Evolutionary conservation across 2,888 invertebrate genomes (phyloP).

Genomic region (Neoscelio sp.): DNA sequence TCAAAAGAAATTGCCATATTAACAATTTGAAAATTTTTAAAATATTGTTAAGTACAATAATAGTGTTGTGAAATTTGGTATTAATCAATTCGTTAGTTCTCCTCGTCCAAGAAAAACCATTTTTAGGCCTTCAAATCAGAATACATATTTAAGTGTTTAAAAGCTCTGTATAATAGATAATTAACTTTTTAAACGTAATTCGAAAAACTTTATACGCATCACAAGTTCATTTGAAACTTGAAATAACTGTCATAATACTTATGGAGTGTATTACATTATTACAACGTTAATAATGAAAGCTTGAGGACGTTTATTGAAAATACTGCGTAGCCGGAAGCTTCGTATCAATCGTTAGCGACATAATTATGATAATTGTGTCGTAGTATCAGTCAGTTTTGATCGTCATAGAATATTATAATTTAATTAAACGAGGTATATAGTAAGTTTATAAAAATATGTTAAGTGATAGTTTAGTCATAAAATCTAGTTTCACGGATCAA

Average conservation of each 20-base stretch:
- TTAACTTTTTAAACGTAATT: constrained; percentile 35
- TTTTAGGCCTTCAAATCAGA: too few species aligned
- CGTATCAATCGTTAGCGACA: constrained; percentile 29
- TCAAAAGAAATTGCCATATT: too few species aligned
- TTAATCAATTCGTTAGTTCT: too few species aligned
- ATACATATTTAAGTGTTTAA: constrained; percentile 22
- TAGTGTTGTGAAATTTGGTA: too few species aligned
- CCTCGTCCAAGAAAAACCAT: too few species aligned
- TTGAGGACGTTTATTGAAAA: constrained; percentile 40
- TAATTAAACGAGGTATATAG: background rate
- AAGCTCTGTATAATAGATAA: constrained; percentile 7
- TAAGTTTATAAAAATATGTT: background rate
- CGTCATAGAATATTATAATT: constrained; percentile 11
- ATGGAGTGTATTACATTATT: constrained; percentile 27
- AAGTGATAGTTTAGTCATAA: background rate
- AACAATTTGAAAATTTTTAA: too few species aligned
- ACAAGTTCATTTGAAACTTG: constrained; percentile 37
- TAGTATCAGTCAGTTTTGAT: background rate
- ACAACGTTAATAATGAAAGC: constrained; percentile 20
- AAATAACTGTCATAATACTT: constrained; percentile 20
- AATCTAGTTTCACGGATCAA: background rate
- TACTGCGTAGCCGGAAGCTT: constrained; percentile 23
- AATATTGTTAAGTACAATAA: too few species aligned
- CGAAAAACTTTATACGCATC: constrained; percentile 41
- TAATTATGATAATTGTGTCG: constrained; percentile 37